These are phyloP conservation scores for Sebastes itinus DNA, from an alignment of 2,797 vertebrate species.

Conservation along the genomic window DNA sequence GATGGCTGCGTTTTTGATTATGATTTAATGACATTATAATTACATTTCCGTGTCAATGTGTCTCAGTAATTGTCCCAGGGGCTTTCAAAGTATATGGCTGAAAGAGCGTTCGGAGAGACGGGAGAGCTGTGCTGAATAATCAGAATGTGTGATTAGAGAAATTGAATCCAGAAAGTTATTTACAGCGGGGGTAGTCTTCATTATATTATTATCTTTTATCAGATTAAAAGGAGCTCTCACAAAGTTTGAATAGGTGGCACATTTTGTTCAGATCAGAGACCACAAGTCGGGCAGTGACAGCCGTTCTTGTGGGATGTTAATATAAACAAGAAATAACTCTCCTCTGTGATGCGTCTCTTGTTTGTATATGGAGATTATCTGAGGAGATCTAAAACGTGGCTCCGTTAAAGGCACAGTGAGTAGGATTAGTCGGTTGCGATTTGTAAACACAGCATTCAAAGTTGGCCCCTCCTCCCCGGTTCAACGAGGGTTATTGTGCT, in stretches of 20 bases:
- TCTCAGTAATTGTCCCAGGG: constrained; percentile 63
- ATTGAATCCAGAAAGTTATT: background rate
- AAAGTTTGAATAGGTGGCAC: background rate
- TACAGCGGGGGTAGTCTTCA: background rate
- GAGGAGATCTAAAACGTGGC: background rate
- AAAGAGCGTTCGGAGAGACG: background rate
- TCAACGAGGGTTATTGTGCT: no score
- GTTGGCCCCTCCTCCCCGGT: no score
- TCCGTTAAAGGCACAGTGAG: background rate
- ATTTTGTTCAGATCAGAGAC: background rate
- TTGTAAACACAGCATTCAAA: no score
- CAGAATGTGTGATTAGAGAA: constrained; percentile 12
- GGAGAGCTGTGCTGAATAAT: constrained; percentile 33
- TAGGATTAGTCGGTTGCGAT: no score
- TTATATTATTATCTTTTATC: background rate
- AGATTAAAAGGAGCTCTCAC: background rate
- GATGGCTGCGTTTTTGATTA: constrained; percentile 67
- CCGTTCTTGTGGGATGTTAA: background rate
- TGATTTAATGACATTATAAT: constrained; percentile 79
- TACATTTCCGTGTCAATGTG: constrained; percentile 72
- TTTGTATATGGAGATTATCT: background rate
- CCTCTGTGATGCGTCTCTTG: background rate
- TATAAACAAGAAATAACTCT: background rate
- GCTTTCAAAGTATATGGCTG: constrained; percentile 53
- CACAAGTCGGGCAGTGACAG: background rate